phyloP scores from a whole-genome alignment of 1,140 invertebrate genomes.

The Drosophila melanica region DNA sequence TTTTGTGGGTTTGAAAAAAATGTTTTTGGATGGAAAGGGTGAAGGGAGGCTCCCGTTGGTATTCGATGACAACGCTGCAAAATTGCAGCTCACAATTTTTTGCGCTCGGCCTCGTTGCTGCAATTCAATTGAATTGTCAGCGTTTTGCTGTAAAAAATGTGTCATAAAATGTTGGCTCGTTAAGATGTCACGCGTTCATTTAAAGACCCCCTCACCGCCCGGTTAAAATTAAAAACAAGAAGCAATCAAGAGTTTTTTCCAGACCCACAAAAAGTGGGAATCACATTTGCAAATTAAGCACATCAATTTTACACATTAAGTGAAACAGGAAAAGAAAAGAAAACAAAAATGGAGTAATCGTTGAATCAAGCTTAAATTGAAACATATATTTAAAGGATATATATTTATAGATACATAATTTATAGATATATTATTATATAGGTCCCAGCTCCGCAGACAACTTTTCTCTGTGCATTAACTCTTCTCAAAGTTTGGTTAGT shows the following conservation, averaged over 20 bases:
- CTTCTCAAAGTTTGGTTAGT: no score
- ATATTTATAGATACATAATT: no score
- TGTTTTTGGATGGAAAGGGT: not conserved
- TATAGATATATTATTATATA: no score
- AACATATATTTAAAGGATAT: no score
- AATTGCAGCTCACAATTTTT: conserved; percentile 48
- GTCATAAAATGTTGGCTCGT: conserved; percentile 50
- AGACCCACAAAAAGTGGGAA: no score
- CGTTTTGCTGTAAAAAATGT: conserved; percentile 56
- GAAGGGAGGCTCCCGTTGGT: not conserved
- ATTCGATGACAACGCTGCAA: conserved; percentile 55
- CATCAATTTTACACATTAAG: not conserved
- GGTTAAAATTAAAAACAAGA: conserved; percentile 3
- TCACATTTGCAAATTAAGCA: not conserved
- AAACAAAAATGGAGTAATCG: not conserved
- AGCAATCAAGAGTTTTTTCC: not conserved
- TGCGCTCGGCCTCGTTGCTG: conserved; percentile 20
- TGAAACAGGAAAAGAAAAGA: no score
- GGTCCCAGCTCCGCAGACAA: no score
- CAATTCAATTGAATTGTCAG: conserved; percentile 78
- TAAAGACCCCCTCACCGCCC: conserved; percentile 1
- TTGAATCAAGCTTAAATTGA: not conserved
- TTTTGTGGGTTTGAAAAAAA: conserved; percentile 4
- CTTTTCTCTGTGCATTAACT: no score
- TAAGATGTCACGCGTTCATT: conserved; percentile 22